Evolutionary conservation across 2,888 invertebrate species (phyloP), one percentile per base, ranked within the genome.

Genomic region (Lepetodrilus schrolli): DNA sequence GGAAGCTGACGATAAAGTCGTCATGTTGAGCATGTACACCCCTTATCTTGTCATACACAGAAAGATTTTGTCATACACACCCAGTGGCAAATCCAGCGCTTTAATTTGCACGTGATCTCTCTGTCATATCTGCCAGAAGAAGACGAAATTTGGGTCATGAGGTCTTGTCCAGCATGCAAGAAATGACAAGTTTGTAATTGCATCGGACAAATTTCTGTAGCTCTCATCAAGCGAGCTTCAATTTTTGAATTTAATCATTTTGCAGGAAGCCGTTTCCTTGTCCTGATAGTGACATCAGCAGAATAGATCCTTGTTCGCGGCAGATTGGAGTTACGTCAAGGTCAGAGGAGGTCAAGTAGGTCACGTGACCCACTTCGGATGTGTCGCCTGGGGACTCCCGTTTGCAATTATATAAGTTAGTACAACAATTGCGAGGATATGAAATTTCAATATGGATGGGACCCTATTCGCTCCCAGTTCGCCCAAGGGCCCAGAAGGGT

Each of bases 311-410:
- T 72, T 36, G 65, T 72, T 17, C 51, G 58, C 34, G 47, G 65
- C 72, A 72, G 72, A 72, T 72, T 72, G 72, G 48, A 66, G 72
- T 72, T 72, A 72, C 72, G 72, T 72, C 66, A 58, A 66, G 65
- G 72, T 23, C 66, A 66, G 26, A 17, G 1, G 13, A 21, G 58
- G 58, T 58, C 58, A 58, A 58, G 34, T 30, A 17, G 58, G 58
- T 58, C 58, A 58, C 58, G 58, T 58, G 58, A 34, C 58, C 58
- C 34, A 26, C 13, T 34, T 58, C 58, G 17, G 58, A 58, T 26
- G 58, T 58, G 26, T 58, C 58, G 58, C 58, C 58, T 51, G 26
- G 58, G 58, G 58, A 58, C 58, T 34, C 17, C n/a, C 30, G 58
- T 58, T 58, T 58, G 30, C 58, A 58, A 58, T 58, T 58, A 58